phyloP scores from a whole-genome alignment of 2,797 vertebrate genomes.

The Okamejei kenojei region DNA sequence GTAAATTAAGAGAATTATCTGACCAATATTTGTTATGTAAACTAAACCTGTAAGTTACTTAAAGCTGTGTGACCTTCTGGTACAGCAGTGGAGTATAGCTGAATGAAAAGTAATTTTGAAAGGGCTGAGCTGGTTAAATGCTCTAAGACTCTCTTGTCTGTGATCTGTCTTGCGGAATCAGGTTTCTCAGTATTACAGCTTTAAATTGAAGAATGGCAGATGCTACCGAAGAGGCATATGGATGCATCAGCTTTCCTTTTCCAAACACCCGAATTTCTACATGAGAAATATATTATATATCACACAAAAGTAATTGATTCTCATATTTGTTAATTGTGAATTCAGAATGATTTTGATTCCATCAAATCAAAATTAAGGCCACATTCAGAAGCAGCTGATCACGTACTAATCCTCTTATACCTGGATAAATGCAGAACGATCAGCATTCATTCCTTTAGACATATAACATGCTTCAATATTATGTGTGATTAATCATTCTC shows the following conservation, averaged over 20 bases:
- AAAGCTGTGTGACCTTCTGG: background rate
- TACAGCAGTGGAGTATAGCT: background rate
- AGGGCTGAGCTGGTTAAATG: background rate
- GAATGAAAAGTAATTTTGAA: background rate
- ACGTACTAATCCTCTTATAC: background rate
- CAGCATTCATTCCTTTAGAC: background rate
- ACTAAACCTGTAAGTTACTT: constrained; percentile 1
- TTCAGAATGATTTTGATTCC: background rate
- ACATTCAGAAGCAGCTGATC: no score
- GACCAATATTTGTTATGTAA: background rate
- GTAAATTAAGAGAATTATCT: background rate
- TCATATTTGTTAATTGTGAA: background rate
- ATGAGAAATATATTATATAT: no score
- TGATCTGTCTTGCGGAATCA: background rate
- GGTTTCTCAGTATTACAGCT: background rate
- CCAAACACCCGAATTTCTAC: background rate
- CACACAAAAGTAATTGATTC: background rate
- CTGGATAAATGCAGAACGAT: background rate
- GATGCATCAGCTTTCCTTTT: background rate
- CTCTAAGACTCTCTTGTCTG: background rate
- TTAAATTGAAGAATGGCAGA: background rate
- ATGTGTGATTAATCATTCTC: background rate
- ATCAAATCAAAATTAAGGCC: background rate
- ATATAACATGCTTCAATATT: background rate
- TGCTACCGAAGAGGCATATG: background rate